Percentiles rank a stretch among this genome's conserved stretches.
These are phyloP conservation scores for Tragulus kanchil DNA, from an alignment of 2,113 vertebrate species.

Conservation along the genomic window DNA sequence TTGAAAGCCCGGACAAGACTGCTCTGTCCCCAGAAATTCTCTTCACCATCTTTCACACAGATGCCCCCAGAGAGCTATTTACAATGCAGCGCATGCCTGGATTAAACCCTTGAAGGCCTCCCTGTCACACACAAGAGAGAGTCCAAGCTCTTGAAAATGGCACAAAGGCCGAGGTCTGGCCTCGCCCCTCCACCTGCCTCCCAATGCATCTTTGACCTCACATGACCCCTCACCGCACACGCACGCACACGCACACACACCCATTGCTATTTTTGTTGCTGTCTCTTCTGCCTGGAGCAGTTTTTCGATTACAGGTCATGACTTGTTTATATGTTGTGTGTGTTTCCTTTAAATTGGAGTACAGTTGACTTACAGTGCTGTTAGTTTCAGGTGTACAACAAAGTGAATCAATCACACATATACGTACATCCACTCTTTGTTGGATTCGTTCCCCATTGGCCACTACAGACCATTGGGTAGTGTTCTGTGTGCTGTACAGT, in stretches of 20 bases:
- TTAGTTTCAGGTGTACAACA: neutral
- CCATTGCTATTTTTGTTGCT: neutral
- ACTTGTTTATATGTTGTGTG: neutral
- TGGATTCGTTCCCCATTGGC: neutral
- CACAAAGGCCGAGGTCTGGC: neutral
- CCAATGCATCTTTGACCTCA: neutral
- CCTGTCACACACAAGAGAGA: neutral
- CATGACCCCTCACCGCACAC: neutral
- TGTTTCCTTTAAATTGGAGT: neutral
- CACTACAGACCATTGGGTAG: neutral
- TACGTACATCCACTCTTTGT: neutral
- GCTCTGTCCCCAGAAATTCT: neutral
- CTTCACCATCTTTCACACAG: neutral
- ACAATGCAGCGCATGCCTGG: neutral
- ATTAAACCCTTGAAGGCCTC: neutral
- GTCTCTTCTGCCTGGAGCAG: neutral
- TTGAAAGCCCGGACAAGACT: neutral
- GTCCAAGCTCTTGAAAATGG: neutral
- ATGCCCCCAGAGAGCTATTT: neutral
- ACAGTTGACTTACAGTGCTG: neutral
- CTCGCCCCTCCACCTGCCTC: neutral
- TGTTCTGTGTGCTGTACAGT: neutral
- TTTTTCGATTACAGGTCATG: neutral
- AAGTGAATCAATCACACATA: too few relatives aligned
- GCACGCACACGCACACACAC: neutral